Evolutionary conservation across 2,113 vertebrate species (phyloP), one percentile per base, ranked within the genome.

Genomic region (Cynopterus brachyotis): DNA sequence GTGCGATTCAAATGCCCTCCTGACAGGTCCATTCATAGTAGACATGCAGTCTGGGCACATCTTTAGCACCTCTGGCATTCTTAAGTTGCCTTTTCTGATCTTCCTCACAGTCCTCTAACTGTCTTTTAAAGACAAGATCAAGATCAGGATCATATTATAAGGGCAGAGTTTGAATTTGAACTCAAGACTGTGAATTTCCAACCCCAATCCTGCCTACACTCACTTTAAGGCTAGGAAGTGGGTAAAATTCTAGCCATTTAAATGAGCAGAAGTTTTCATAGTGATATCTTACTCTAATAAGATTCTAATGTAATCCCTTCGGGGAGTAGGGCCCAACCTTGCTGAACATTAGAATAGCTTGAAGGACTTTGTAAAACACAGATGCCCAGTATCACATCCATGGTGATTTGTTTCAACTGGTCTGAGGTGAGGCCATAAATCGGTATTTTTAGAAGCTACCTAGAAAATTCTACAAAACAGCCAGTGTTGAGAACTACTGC

Each of bases 151-250:
- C 40, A 15, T 20, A 42, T 93, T 70, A 88, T 80, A 91, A 50
- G 24, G 69, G 19, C 9, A 26, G 55, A 67, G 24, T 7, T 13
- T 95, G 22, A 22, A 89, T 81, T 85, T 89, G 80, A 94, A 91
- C 37, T 37, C 59, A 81, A 32, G 53, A 60, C 53, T 84, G 10
- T 59, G 35, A 59, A 84, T 76, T 72, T 5, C 11, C 70, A 91
- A n/a, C 40, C 22, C 6, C 6, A 20, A 60, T 19, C 26, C 47
- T 79, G 30, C 8, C 3, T 78, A 55, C 12, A 30, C 35, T 8
- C 2, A 1, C 42, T 89, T 0, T 32, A 79, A 86, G 17, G 7
- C 1, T 78, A 15, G 35, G 70, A 86, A 89, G 3, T 69, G 12
- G 50, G 20, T 76, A 2, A 16, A 57, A 30, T 42, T 62, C 50